Percentiles rank a stretch among this genome's conserved stretches.
These are phyloP conservation scores for Tokudaia tokunoshimensis DNA, from an alignment of 2,797 vertebrate species.

Conservation along the genomic window DNA sequence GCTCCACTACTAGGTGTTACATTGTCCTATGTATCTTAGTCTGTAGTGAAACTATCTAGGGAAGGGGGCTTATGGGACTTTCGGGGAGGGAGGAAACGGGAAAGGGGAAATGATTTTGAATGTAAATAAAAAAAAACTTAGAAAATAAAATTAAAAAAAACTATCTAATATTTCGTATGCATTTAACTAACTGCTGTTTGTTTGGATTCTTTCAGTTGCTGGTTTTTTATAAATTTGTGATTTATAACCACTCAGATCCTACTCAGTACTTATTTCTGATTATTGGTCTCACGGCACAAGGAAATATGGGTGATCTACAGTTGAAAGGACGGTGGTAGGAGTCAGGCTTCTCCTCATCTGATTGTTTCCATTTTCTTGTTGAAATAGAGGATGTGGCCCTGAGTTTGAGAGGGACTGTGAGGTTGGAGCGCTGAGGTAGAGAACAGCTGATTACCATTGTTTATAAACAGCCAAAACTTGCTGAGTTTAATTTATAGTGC, in stretches of 20 bases:
- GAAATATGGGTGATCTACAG: neutral
- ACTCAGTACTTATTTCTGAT: conserved; percentile 3
- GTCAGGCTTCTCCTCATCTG: neutral
- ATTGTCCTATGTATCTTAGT: neutral
- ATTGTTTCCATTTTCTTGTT: neutral
- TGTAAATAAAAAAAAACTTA: no score
- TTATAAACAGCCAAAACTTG: neutral
- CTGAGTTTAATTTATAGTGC: neutral
- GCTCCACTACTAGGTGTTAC: neutral
- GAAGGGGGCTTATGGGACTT: no score
- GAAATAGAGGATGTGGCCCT: neutral
- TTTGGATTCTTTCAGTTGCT: neutral
- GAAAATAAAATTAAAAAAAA: no score
- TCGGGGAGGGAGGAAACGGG: no score
- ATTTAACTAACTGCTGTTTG: neutral
- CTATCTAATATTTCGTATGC: neutral
- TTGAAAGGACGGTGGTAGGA: neutral
- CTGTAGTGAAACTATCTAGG: neutral
- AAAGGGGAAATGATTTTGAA: no score
- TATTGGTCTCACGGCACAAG: neutral
- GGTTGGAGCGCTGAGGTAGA: neutral
- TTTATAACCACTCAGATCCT: neutral
- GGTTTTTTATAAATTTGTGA: neutral
- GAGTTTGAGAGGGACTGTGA: neutral
- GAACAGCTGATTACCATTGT: neutral